phyloP scores from a whole-genome alignment of 2,113 vertebrate genomes.

The Nibea coibor region DNA sequence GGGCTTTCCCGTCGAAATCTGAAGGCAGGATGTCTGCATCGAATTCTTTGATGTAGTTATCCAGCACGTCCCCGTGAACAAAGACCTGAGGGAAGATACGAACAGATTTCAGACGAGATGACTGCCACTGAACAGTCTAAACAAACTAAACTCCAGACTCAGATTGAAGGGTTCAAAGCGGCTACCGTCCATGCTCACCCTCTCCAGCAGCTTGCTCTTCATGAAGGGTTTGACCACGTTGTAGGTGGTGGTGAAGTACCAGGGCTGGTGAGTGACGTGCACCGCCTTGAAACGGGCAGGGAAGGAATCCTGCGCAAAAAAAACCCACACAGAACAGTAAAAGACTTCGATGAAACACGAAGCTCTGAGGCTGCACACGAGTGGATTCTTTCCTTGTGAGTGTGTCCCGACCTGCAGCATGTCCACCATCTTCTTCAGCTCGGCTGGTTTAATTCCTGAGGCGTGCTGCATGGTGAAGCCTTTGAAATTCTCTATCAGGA shows the following conservation, averaged over 20 bases:
- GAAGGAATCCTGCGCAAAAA: conserved; percentile 91
- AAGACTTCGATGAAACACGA: neutral
- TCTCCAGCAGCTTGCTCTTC: conserved; percentile 96
- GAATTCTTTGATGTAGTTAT: conserved; percentile 90
- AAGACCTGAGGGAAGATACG: conserved; percentile 84
- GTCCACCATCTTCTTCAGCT: conserved; percentile 99
- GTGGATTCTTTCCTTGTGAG: too few species aligned
- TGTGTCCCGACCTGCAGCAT: conserved; percentile 92
- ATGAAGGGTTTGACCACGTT: conserved; percentile 96
- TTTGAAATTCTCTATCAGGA: conserved; percentile 97
- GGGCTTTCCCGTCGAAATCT: conserved; percentile 91
- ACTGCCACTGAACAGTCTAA: too few species aligned
- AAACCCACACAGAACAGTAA: neutral
- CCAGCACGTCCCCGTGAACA: conserved; percentile 93
- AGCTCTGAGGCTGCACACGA: neutral
- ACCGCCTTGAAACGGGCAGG: conserved; percentile 97
- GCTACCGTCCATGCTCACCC: conserved; percentile 82
- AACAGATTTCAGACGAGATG: neutral
- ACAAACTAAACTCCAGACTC: too few species aligned
- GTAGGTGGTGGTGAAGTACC: conserved; percentile 99
- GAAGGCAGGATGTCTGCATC: conserved; percentile 89
- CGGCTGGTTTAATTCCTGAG: conserved; percentile 91
- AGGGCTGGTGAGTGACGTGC: conserved; percentile 97
- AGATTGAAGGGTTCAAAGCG: neutral
- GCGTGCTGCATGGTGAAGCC: conserved; percentile 99